Evolutionary conservation across 37 sponge, comb jelly and placozoan genomes (phyloP).

Genomic region (Cliona cf. orientalis): DNA sequence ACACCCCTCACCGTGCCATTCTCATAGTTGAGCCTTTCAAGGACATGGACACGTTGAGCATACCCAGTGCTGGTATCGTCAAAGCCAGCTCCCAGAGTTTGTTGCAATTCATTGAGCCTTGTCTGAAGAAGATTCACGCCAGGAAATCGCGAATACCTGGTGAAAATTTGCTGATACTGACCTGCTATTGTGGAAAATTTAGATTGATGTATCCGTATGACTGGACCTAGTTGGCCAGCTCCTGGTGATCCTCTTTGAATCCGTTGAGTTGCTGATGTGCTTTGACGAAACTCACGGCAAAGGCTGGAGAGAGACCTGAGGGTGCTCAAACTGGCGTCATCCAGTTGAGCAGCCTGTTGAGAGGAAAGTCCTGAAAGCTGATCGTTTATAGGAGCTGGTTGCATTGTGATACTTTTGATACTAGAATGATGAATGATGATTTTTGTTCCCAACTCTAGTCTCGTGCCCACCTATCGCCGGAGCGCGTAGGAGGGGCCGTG

Average conservation of each 20-base stretch:
- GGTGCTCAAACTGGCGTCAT: too few relatives aligned
- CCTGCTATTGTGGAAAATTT: background rate
- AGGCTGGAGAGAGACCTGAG: too few relatives aligned
- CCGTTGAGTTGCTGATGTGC: slow-evolving; percentile 1
- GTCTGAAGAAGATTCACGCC: background rate
- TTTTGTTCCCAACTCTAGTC: too few relatives aligned
- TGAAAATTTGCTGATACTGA: background rate
- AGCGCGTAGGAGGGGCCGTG: too few relatives aligned
- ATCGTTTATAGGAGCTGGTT: too few relatives aligned
- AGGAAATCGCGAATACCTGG: background rate
- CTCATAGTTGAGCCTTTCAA: slow-evolving; percentile 21
- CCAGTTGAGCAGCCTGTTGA: too few relatives aligned
- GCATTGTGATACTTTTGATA: too few relatives aligned
- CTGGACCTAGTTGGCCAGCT: slow-evolving; percentile 12
- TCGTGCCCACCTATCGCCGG: too few relatives aligned
- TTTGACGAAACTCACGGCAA: background rate
- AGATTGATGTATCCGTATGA: background rate
- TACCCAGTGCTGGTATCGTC: slow-evolving; percentile 27
- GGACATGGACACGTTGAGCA: background rate
- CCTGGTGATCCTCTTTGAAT: slow-evolving; percentile 39
- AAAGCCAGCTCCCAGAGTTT: background rate
- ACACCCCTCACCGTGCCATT: slow-evolving; percentile 7
- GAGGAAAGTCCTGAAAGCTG: too few relatives aligned
- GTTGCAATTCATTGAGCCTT: background rate
- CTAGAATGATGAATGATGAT: too few relatives aligned